Evolutionary conservation across 2,797 vertebrate species (phyloP), one percentile per base, ranked within the genome.

Genomic region (Micromesistius poutassou): DNA sequence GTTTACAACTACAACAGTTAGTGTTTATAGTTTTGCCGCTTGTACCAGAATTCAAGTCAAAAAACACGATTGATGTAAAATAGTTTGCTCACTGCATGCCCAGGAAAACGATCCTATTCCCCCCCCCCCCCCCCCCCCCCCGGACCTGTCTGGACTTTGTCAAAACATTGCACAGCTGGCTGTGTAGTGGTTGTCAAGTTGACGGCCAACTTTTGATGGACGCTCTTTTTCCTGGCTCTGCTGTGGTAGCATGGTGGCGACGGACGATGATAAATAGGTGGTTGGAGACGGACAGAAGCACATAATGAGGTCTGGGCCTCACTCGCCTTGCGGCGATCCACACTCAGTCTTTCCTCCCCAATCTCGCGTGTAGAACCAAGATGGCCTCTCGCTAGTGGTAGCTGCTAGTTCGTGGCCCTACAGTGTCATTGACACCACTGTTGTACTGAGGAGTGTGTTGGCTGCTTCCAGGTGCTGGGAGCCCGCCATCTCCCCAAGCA

Each of bases 401-500:
- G n/a, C n/a, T n/a, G n/a, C 36, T 38, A 6, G 36, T 38, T 38
- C 9, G 36, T 1, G 36, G 36, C 40, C 40, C 12, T 42, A 42
- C 40, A 42, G 40, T 42, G 10, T 38, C 1, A 46, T 46, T 46
- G 42, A 22, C 46, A 22, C 16, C 25, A 30, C 28, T 6, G 25
- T 8, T 50, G 12, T 73, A 2, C 82, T 33, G 30, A 22, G n/a
- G 33, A 10, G 25, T 0, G 0, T 25, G 36, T 50, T 19, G 76
- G 10, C 76, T 13, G 30, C 14, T 42, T 62, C 3, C 87, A 99
- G 98, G 96, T 99, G 68, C 86, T 99, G 87, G 98, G 98, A 0
- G 97, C 98, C 0, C 94, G 98, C 5, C 98, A 99, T 83, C 93
- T 99, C 79, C 98, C 98, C 1, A 99, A 99, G 86, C 98, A 99